Base-by-base conservation (phyloP, 64 coral and sea anemone genomes). In the Porites lutea region DNA sequence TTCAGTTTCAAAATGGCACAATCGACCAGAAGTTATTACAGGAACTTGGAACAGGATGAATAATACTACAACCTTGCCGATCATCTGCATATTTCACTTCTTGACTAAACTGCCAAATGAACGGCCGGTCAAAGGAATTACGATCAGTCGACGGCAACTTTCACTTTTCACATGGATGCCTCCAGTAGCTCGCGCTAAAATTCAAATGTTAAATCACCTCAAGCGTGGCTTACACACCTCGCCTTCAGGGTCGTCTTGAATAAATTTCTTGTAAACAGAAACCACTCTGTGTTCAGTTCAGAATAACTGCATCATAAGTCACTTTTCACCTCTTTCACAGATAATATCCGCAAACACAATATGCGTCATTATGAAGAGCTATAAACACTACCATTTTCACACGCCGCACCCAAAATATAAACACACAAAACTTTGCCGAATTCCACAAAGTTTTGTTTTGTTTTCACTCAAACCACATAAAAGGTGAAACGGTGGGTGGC, bases 111-210 rank as follows among this genome's bases (percentile, higher is more conserved):
- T 68, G 16, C 43, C 51, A 45, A 43, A 80, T 22, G 21, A 54
- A 80, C 59, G 18, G 2, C 61, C 49, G 65, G 48, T 43, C 59
- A 48, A 67, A 47, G 3, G 10, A 47, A n/a, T 69, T 65, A 48
- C 10, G 6, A 47, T 8, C 61, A 46, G 16, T 68, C n/a, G 45
- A 60, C 79, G 60, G 65, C 13, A 82, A 65, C 37, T 68, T 52
- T 51, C 46, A 69, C 6, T 65, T 83, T 67, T 15, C 81, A 84
- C 62, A 84, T 52, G 81, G 81, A 46, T 8, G 46, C 4, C 19
- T 68, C 27, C 59, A 14, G 46, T 76, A 16, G 48, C 73, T 76
- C 73, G 81, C 81, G 81, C 81, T 84, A 50, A 84, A 84, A 84
- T 84, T 84, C 81, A 84, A 84, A 84, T 76, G 73, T 49, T 15